A percentile compares a stretch with the other conserved stretches of the same genome.
These are phyloP conservation scores for Chelonoidis abingdonii DNA, from an alignment of 2,113 vertebrate genomes.

Conservation along the genomic window DNA sequence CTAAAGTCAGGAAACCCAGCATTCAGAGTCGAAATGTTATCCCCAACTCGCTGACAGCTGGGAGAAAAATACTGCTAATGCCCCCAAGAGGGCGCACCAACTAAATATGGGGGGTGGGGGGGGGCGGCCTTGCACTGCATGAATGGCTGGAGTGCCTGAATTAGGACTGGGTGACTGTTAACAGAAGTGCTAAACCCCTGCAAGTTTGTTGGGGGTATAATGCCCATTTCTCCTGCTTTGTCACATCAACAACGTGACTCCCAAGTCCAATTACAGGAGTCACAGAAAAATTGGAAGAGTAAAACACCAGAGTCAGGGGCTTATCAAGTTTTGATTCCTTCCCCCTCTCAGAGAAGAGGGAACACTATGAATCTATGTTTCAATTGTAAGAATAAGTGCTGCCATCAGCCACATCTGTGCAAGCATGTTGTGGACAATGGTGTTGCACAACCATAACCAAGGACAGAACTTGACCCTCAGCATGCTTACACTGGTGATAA, in stretches of 20 bases:
- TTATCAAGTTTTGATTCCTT: background rate
- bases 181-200: background rate
- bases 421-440: background rate
- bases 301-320: background rate
- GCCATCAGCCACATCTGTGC: background rate
- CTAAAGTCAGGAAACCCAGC: background rate
- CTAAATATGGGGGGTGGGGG: rapidly evolving
- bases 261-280: background rate
- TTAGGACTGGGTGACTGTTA: background rate
- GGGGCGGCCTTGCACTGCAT: rapidly evolving
- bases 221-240: background rate
- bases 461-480: background rate
- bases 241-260: background rate
- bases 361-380: background rate
- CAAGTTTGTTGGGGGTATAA: background rate
- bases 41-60: rapidly evolving
- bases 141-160: rapidly evolving
- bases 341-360: background rate
- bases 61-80: background rate
- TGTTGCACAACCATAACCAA: background rate
- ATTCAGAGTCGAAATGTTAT: background rate
- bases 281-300: background rate
- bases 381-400: background rate
- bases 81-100: background rate
- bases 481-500: background rate